Percentiles rank a stretch among this genome's conserved stretches.
Conservation (phyloP, 2,113 vertebrate species). For the Macrotis lagotis region DNA sequence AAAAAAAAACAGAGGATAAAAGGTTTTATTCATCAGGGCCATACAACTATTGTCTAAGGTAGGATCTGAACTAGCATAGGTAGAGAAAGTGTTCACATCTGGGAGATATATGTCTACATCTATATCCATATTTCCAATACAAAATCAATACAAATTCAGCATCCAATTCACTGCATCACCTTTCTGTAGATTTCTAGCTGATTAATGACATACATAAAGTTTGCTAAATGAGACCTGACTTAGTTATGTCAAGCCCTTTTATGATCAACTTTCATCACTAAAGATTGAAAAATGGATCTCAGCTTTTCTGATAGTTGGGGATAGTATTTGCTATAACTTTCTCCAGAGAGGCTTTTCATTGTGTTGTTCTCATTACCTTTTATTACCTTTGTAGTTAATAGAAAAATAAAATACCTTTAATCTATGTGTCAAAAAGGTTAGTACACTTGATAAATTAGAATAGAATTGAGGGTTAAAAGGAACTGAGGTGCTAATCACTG, state of each 20-base stretch:
- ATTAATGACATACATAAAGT: background rate
- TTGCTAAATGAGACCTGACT: background rate
- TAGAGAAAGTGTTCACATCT: too few species aligned
- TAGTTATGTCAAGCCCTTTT: background rate
- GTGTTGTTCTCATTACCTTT: background rate
- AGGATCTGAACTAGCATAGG: background rate
- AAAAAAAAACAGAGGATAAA: background rate
- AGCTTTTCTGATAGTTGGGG: background rate
- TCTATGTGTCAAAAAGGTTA: background rate
- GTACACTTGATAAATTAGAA: background rate
- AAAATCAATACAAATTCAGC: too few species aligned
- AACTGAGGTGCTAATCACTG: background rate
- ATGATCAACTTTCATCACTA: background rate
- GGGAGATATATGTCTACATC: too few species aligned
- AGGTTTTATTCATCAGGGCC: background rate
- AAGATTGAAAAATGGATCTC: background rate
- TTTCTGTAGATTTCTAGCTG: background rate
- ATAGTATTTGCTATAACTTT: background rate
- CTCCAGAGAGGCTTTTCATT: background rate
- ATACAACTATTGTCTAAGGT: background rate
- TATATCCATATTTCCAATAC: too few species aligned
- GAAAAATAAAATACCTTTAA: background rate
- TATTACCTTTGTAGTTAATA: background rate
- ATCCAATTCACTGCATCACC: background rate
- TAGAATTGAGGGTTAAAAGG: background rate